These are phyloP conservation scores for Phthorimaea operculella DNA, from an alignment of 1,140 invertebrate genomes.

Conservation along the genomic window DNA sequence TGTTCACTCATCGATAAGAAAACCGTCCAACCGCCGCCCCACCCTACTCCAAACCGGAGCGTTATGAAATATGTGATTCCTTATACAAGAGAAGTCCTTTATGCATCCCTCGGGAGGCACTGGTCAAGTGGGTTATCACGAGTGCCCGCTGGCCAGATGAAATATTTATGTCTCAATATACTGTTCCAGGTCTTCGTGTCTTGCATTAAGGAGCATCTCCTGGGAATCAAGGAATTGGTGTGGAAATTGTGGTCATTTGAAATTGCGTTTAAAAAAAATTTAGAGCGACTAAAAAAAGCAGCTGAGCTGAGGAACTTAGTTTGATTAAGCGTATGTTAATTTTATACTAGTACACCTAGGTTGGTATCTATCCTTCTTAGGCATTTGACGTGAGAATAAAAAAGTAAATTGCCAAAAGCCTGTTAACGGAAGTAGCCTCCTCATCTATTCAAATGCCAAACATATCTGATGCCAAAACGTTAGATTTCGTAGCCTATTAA, in stretches of 20 bases:
- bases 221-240: slow-evolving; percentile 15
- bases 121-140: slow-evolving; percentile 57
- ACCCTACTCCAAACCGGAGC: slow-evolving; percentile 29
- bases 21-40: slow-evolving; percentile 6
- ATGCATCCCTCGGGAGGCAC: slow-evolving; percentile 55
- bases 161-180: slow-evolving; percentile 67
- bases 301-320: too few relatives aligned
- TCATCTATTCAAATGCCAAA: too few relatives aligned
- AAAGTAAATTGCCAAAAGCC: too few relatives aligned
- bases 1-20: not conserved
- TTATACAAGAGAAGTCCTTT: slow-evolving; percentile 65
- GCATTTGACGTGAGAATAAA: too few relatives aligned
- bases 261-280: not conserved
- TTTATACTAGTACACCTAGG: too few relatives aligned
- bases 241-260: not conserved
- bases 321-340: too few relatives aligned
- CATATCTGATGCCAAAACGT: too few relatives aligned
- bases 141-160: slow-evolving; percentile 49
- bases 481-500: too few relatives aligned
- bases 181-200: slow-evolving; percentile 30
- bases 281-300: too few relatives aligned
- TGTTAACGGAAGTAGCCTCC: too few relatives aligned
- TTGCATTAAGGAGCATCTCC: slow-evolving; percentile 37
- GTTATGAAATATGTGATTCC: slow-evolving; percentile 67
- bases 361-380: too few relatives aligned